Base-by-base conservation (phyloP, 2,888 invertebrate species). In the Pseudococcus viburni region DNA sequence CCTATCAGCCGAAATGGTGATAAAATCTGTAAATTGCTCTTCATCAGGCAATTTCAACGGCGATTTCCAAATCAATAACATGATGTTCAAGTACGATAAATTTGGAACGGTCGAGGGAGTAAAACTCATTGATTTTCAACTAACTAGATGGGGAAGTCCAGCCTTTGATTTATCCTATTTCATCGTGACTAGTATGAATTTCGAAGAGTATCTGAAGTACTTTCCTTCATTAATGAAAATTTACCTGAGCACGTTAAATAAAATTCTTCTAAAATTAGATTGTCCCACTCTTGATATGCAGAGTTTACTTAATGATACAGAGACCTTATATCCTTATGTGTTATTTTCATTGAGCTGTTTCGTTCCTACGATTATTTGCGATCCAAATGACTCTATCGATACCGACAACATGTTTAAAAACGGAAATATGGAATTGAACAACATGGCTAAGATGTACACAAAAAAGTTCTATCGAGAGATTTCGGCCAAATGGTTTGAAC, bases 41-140 rank as follows among this genome's bases (percentile, higher is more conserved):
- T n/a, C n/a, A n/a, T n/a, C n/a, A n/a, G n/a, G n/a, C n/a, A n/a
- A n/a, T n/a, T n/a, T n/a, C n/a, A n/a, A 88, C 42, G 84, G 84
- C 2, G 84, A 84, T 84, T 17, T 51, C 17, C 9, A 11, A 4
- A 51, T 11, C 12, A 84, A 84, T 51, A 84, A 90, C 26, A 88
- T 89, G 39, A 77, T 90, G 89, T 89, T 89, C 85, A 89, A 89
- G 77, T 88, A 89, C 17, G 51, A 89, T 9, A 83, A 86, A 8
- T 77, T 80, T n/a, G 88, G 88, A 8, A 17, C 11, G 2, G 26
- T 73, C 19, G n/a, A 11, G 9, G n/a, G 6, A 42, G 9, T 51
- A 0, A 89, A 89, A 85, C 85, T 89, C 51, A 48, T 89, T 22
- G 89, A 89, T 83, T 88, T 89, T 26, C 89, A 89, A 89, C 15